phyloP scores from a whole-genome alignment of 2,888 invertebrate genomes.

The Xylota segnis region DNA sequence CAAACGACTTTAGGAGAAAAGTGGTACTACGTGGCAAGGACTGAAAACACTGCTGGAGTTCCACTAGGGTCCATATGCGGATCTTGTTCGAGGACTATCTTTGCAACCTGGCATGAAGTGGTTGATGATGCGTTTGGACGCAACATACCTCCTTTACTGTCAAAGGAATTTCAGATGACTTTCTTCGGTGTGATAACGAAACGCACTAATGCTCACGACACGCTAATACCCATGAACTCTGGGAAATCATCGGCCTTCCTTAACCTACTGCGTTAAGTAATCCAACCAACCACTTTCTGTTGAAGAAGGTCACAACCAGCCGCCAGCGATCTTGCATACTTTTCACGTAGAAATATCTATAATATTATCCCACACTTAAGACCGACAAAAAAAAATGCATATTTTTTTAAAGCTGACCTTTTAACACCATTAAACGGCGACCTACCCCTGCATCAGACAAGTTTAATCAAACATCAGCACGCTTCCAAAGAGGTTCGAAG shows the following conservation, averaged over 20 bases:
- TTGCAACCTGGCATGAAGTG: too few relatives aligned
- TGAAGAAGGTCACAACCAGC: background rate
- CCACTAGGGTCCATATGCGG: too few relatives aligned
- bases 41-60: too few relatives aligned
- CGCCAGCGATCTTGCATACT: background rate
- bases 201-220: too few relatives aligned
- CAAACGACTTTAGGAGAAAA: too few relatives aligned
- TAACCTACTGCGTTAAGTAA: background rate
- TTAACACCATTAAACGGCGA: slow-evolving; percentile 41
- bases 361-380: slow-evolving; percentile 29
- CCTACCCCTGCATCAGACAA: slow-evolving; percentile 44
- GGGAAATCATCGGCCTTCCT: background rate
- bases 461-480: slow-evolving; percentile 12
- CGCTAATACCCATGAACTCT: too few relatives aligned
- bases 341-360: background rate
- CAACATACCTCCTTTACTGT: too few relatives aligned
- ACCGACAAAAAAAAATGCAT: background rate
- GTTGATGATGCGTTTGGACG: too few relatives aligned
- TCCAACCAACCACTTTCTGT: background rate
- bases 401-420: slow-evolving; percentile 24
- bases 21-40: too few relatives aligned
- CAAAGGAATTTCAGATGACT: too few relatives aligned
- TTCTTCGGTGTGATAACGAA: too few relatives aligned
- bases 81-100: too few relatives aligned
- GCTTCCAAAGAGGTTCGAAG: slow-evolving; percentile 2